Evolutionary conservation across 1,140 invertebrate genomes (phyloP).

Genomic region (Neuroterus valhalla): DNA sequence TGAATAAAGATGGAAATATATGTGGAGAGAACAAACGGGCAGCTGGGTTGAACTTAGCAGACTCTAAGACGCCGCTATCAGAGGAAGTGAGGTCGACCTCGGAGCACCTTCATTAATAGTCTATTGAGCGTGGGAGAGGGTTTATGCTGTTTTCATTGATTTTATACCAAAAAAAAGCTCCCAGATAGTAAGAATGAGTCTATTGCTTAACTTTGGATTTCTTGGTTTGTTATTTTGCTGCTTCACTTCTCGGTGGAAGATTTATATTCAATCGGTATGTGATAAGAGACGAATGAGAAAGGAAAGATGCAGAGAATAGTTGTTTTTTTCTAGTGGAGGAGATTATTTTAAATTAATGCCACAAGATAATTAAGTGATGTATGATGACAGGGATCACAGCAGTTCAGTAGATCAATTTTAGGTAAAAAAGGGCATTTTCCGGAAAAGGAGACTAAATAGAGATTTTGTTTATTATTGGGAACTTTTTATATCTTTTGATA

Average conservation of each 20-base stretch:
- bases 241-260: conserved; percentile 10
- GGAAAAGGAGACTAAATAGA: no score
- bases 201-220: conserved; percentile 6
- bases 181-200: conserved; percentile 16
- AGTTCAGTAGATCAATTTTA: no score
- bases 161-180: conserved; percentile 1
- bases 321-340: background rate
- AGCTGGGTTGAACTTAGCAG: conserved; percentile 44
- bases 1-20: conserved; percentile 34
- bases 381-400: no score
- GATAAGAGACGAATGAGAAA: conserved; percentile 9
- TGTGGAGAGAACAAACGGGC: conserved; percentile 33
- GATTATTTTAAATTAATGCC: conserved; percentile 18
- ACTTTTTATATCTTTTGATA: no score
- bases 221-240: background rate
- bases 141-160: conserved; percentile 19
- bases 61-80: conserved; percentile 64
- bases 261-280: conserved; percentile 18
- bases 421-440: no score
- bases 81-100: conserved; percentile 72
- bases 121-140: conserved; percentile 34
- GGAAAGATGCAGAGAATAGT: background rate
- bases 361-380: background rate
- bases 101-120: conserved; percentile 37
- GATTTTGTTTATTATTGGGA: no score